Base-by-base conservation (phyloP, 2,888 invertebrate species). In the Drosophila incognita region DNA sequence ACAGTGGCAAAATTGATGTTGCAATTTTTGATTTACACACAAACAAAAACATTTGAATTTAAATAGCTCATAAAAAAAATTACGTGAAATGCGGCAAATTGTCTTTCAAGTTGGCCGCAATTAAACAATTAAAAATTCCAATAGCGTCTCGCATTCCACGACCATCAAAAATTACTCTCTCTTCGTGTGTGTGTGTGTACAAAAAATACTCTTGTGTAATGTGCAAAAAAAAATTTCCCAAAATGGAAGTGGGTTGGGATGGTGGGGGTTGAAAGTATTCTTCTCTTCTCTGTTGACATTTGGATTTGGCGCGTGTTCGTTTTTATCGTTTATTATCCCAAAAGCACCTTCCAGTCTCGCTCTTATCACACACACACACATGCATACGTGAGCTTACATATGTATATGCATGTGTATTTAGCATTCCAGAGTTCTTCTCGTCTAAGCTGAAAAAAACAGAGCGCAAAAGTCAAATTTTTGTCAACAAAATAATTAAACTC, bases 81-180 rank as follows among this genome's bases (percentile, higher is more conserved):
- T 53, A 70, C 74, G 74, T 56, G 6, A 64, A 78, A 74, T 76
- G 82, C 84, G 89, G 85, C 76, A 51, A 18, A 46, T 61, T 69
- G 56, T 73, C 85, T 89, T 87, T 89, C 51, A 84, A 74, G 89
- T 79, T 77, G 72, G 58, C 69, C 76, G 87, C 87, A 89, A 84
- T 87, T 89, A 87, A 84, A 87, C 82, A 84, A 89, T 89, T 84
- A 79, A 75, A 76, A 84, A 84, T 84, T 87, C 84, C 83, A 79
- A 87, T 79, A 79, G 65, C 87, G 82, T 84, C 4, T 46, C 68
- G 70, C 68, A 69, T 56, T 75, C 79, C 71, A 65, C 64, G 68
- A 75, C 75, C 87, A 84, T 84, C 87, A 79, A 89, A 89, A 87
- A 67, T 60, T 15, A 21, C 65, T 42, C 64, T 71, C 76, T 74